Percentiles rank a stretch among this genome's conserved stretches.
Conservation (phyloP, 2,888 invertebrate species). For the Chrysotoxum bicinctum region DNA sequence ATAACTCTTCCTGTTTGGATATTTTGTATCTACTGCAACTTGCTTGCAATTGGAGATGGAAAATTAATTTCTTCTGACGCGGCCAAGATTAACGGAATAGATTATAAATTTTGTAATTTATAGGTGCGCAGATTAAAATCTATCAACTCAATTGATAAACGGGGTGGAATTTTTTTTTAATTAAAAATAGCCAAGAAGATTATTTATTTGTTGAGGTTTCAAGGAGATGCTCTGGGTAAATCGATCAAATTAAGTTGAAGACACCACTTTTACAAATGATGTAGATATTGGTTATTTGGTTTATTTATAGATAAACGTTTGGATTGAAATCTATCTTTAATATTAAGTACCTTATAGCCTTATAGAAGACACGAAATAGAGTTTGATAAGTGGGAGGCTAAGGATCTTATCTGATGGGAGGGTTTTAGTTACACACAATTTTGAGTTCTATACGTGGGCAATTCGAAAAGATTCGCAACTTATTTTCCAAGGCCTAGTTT, state of each 20-base stretch:
- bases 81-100: constrained; percentile 51
- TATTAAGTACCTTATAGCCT: too few relatives aligned
- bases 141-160: not conserved
- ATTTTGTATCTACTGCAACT: not conserved
- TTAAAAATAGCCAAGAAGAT: not conserved
- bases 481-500: too few relatives aligned
- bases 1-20: constrained; percentile 52
- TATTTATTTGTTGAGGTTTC: not conserved
- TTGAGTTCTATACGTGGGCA: too few relatives aligned
- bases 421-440: too few relatives aligned
- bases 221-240: not conserved
- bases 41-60: constrained; percentile 17
- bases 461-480: too few relatives aligned
- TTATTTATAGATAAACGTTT: too few relatives aligned
- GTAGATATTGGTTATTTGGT: too few relatives aligned
- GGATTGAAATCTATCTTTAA: too few relatives aligned
- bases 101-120: constrained; percentile 41
- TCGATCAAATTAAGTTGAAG: not conserved
- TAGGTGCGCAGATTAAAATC: not conserved
- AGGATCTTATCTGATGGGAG: too few relatives aligned
- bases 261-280: too few relatives aligned
- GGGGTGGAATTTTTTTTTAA: not conserved
- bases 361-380: too few relatives aligned
- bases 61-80: constrained; percentile 39
- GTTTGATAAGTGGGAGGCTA: too few relatives aligned